These are phyloP conservation scores for Papilio demoleus DNA, from an alignment of 2,888 invertebrate genomes.

Conservation along the genomic window DNA sequence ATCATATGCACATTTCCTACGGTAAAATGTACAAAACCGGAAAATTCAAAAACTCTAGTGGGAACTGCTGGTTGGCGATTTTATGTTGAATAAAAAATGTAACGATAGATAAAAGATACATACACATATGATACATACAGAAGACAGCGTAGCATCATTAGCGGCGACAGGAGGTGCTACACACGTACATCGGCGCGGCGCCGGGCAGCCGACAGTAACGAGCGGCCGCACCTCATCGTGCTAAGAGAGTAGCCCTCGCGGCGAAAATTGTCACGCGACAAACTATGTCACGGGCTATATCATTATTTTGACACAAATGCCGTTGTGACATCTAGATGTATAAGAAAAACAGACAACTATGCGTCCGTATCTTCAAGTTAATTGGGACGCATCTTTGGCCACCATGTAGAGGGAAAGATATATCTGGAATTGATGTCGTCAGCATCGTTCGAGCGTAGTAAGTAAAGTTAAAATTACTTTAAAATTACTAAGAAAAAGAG, in stretches of 20 bases:
- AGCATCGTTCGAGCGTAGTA: too few relatives aligned
- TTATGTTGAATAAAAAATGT: constrained; percentile 36
- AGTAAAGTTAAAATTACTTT: too few relatives aligned
- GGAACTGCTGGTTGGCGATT: constrained; percentile 43
- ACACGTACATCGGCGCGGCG: constrained; percentile 53
- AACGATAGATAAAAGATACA: constrained; percentile 27
- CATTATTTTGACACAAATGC: constrained; percentile 64
- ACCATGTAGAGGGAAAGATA: neutral
- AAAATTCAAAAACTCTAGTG: constrained; percentile 57
- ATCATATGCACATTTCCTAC: constrained; percentile 73
- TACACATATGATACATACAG: constrained; percentile 41
- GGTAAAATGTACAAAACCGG: constrained; percentile 56
- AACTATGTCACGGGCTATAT: constrained; percentile 73
- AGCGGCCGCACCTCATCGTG: constrained; percentile 76
- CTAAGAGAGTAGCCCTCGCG: constrained; percentile 71
- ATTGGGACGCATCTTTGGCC: neutral
- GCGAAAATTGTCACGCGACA: constrained; percentile 76
- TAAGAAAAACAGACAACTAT: constrained; percentile 4
- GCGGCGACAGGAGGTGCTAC: constrained; percentile 63
- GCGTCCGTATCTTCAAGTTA: neutral
- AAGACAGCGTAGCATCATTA: constrained; percentile 69
- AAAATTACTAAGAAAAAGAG: too few relatives aligned
- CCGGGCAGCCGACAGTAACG: constrained; percentile 75
- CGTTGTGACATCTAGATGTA: constrained; percentile 39
- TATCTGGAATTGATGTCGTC: too few relatives aligned